A percentile compares a stretch with the other conserved stretches of the same genome.
Evolutionary conservation across 1,140 invertebrate genomes (phyloP).

Genomic region (Bombyx mandarina): DNA sequence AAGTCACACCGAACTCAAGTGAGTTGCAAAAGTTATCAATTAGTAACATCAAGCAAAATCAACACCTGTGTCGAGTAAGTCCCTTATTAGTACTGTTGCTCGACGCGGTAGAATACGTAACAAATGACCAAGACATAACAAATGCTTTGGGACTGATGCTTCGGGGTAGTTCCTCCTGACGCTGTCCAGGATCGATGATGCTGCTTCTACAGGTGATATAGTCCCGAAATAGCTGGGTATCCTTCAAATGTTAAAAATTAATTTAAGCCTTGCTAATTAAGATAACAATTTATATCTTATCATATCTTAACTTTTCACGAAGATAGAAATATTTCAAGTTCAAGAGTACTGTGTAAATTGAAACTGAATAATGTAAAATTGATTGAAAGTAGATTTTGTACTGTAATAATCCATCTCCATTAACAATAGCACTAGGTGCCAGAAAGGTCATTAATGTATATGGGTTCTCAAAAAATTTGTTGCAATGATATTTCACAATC

Average conservation of each 20-base stretch:
- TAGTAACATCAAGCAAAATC: slow-evolving; percentile 70
- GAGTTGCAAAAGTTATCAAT: too few species aligned
- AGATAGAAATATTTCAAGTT: too few species aligned
- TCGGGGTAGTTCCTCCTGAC: slow-evolving; percentile 74
- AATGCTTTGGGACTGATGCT: slow-evolving; percentile 75
- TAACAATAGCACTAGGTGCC: too few species aligned
- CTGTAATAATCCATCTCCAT: too few species aligned
- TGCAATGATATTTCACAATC: neutral
- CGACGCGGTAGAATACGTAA: slow-evolving; percentile 74
- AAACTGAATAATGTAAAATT: too few species aligned
- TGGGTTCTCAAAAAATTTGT: neutral
- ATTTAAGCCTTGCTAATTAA: neutral
- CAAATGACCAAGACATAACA: slow-evolving; percentile 73
- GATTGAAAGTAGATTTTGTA: too few species aligned
- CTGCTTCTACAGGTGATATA: slow-evolving; percentile 72
- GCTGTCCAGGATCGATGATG: slow-evolving; percentile 72
- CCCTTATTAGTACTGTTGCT: slow-evolving; percentile 73
- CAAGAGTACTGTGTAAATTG: too few species aligned
- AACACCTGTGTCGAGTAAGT: slow-evolving; percentile 76
- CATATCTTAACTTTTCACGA: too few species aligned
- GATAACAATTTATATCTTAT: neutral
- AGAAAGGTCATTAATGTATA: too few species aligned
- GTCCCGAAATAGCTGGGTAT: slow-evolving; percentile 78
- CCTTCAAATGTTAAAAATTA: slow-evolving; percentile 44
- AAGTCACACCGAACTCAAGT: too few species aligned